phyloP scores from a whole-genome alignment of 2,888 invertebrate species.

The Zhuqinia jingwanae region DNA sequence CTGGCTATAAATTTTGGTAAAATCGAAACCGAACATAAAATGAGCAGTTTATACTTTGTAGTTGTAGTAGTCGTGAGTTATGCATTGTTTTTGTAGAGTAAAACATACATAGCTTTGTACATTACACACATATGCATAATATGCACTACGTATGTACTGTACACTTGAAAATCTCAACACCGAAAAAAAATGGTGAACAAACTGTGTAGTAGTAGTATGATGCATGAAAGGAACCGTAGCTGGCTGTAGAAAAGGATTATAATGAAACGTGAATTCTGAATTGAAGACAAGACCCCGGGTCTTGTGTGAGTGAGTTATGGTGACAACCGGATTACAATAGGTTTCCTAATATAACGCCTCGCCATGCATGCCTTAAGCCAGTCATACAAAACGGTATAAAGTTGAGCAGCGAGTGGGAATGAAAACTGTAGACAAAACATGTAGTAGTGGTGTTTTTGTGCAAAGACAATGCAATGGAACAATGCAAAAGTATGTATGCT shows the following conservation, averaged over 20 bases:
- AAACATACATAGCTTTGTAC: neutral
- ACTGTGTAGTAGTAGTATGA: too few species aligned
- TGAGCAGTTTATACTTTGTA: constrained; percentile 35
- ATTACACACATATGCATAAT: neutral
- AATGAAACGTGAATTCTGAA: constrained; percentile 69
- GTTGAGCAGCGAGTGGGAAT: neutral
- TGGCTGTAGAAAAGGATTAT: constrained; percentile 60
- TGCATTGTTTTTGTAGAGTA: neutral
- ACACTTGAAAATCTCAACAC: constrained; percentile 21
- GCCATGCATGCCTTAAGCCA: constrained; percentile 1
- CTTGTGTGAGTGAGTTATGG: constrained; percentile 71
- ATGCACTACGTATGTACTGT: neutral
- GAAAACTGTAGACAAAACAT: constrained; percentile 15
- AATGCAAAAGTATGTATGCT: constrained; percentile 37
- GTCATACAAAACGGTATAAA: neutral
- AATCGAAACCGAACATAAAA: constrained; percentile 48
- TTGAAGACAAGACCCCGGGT: constrained; percentile 64
- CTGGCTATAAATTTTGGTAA: constrained; percentile 28
- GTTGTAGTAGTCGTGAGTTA: constrained; percentile 14
- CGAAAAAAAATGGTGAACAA: constrained; percentile 47
- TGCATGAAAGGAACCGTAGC: constrained; percentile 51
- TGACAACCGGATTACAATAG: constrained; percentile 74
- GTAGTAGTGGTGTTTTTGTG: neutral
- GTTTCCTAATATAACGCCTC: constrained; percentile 55
- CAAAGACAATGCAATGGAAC: constrained; percentile 49